Base-by-base conservation (phyloP, 1,140 invertebrate genomes). In the Coptotermes formosanus region DNA sequence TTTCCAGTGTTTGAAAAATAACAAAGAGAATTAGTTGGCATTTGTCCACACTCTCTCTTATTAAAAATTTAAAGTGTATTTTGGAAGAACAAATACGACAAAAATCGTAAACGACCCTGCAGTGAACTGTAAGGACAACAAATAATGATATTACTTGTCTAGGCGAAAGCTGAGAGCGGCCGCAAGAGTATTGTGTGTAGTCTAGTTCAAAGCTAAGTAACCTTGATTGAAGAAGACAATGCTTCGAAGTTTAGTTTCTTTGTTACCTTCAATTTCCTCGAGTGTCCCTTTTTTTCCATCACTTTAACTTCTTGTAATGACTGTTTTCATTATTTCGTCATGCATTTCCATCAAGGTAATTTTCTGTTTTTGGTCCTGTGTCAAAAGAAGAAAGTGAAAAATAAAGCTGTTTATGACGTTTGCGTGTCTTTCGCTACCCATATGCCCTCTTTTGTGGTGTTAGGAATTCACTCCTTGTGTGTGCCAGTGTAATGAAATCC, bases 261-360 rank as follows among this genome's bases (percentile, higher is more conserved):
- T 64, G 59, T 64, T 64, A n/a, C 59, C 59, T 64, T 64, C 59
- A 64, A 64, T 64, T 64, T 7, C 59, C 59, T 64, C 21, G 59
- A 23, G 12, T 64, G 59, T n/a, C 21, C 25, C 1, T 64, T 19
- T 64, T 23, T 19, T n/a, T 19, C 8, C 7, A 7, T 8, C 59
- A 12, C 25, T n/a, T 23, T 19, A 8, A 19, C 19, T 64, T 64
- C 21, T 7, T 64, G 8, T 64, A n/a, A 30, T 30, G 64, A 75
- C 25, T 75, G 64, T 75, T 75, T 75, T 75, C 64, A 75, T 75
- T 75, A 75, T 75, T 75, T 75, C 64, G 64, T 75, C 64, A 75
- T 75, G 25, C 64, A 75, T 75, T 30, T n/a, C 30, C 64, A 30
- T 75, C 25, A 75, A 75, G 3, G 64, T 75, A 75, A 75, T 75